Evolutionary conservation across 2,888 invertebrate species (phyloP), one percentile per base, ranked within the genome.

Genomic region (Glaucopsyche alexis): DNA sequence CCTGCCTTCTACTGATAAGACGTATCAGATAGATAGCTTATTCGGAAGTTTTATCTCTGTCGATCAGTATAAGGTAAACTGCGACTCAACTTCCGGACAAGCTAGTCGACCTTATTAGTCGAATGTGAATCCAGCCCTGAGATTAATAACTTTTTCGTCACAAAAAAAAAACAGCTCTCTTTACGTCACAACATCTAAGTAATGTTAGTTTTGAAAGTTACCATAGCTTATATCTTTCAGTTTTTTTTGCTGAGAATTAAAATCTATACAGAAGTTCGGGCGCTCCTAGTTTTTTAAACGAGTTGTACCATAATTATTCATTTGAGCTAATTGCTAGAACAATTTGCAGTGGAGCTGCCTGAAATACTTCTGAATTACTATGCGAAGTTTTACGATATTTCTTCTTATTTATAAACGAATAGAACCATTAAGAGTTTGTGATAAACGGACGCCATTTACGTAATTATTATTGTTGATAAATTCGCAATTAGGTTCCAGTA

Each of bases 231-330:
- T 72, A 65, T 49, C 14, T 64, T 67, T 52, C 11, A 71, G 29
- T 29, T 64, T 72, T 42, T 55, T 67, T 66, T 67, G 52, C 19
- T 74, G 74, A 38, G 73, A 76, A 76, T 80, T 80, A 81, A 80
- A 77, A 76, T 75, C 76, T 29, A 49, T 69, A 69, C 14, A 42
- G 16, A 65, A 65, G 2, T 40, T 65, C 49, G 29, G 69, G 45
- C 69, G 7, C 69, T 49, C 29, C 14, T 49, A 49, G 69, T 49
- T 69, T 29, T 49, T 69, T 49, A 69, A 69, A 69, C 49, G 66
- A 66, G 42, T 66, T 65, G 67, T 67, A 67, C 67, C 13, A 47
- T 69, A 69, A 49, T 69, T 69, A 69, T 69, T 69, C 69, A 69
- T 69, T 69, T 69, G 7, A 69, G 29, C 69, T 69, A 69, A 69